Evolutionary conservation across 2,797 vertebrate genomes (phyloP).

Genomic region (Pseudochaenichthys georgianus): DNA sequence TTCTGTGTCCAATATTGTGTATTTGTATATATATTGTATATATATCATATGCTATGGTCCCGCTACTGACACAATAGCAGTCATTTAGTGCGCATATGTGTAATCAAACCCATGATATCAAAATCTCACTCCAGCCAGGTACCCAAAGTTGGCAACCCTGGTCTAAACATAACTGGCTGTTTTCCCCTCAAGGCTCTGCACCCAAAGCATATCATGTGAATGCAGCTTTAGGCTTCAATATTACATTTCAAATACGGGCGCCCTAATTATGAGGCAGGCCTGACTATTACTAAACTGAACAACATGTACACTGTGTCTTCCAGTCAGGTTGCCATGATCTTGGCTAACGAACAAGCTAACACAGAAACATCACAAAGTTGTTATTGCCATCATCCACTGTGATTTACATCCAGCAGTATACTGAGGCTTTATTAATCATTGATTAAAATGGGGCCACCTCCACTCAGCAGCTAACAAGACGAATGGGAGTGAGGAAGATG

Average conservation of each 20-base stretch:
- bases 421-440: not conserved
- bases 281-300: not conserved
- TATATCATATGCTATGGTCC: too few species aligned
- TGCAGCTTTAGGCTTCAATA: not conserved
- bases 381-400: constrained; percentile 2
- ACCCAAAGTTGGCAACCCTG: too few species aligned
- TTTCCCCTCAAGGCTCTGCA: too few species aligned
- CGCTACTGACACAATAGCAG: too few species aligned
- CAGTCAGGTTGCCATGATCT: not conserved
- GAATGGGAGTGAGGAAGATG: not conserved
- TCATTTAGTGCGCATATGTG: too few species aligned
- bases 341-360: not conserved
- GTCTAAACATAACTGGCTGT: too few species aligned
- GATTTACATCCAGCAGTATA: not conserved
- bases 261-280: not conserved
- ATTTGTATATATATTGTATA: too few species aligned
- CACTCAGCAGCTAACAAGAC: constrained; percentile 15
- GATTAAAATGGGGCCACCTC: constrained; percentile 3
- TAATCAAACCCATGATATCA: too few species aligned
- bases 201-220: too few species aligned
- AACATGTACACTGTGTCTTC: not conserved
- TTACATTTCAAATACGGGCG: not conserved
- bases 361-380: not conserved
- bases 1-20: too few species aligned
- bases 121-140: too few species aligned